Base-by-base conservation (phyloP, 2,113 vertebrate genomes). In the Copsychus sechellarum region DNA sequence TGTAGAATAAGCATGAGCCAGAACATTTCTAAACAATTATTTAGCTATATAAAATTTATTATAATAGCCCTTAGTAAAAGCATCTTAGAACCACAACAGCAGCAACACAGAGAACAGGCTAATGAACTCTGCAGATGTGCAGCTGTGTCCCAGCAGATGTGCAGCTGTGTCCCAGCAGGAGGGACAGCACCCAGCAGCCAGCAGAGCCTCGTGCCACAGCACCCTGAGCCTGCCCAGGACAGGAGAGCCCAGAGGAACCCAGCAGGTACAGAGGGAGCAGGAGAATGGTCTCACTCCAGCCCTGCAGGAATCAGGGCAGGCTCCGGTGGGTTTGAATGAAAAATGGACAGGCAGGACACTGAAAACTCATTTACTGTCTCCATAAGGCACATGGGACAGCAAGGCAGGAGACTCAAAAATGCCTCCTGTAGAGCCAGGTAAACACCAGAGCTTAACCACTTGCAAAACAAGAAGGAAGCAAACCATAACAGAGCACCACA, bases 161-260 rank as follows among this genome's bases (percentile, higher is more conserved):
- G 40, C 40, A 40, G 40, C 13, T 40, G 40, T 40, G 40, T 14
- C 40, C 40, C 40, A 40, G 40, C 40, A 40, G 40, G 40, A 40
- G 40, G 40, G 40, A 40, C 40, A 40, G 40, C 38, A 38, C 38
- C 38, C 8, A 2, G 16, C 20, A 9, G 10, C 19, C 40, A 5
- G 54, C 8, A 54, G 25, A 70, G 45, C 38, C 38, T 24, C 0
- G 5, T 18, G 29, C 36, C 61, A 17, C 2, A 5, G 26, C 45
- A 74, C 64, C 54, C 45, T 15, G 8, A 2, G 50, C 17, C 29
- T 0, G 1, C 28, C 31, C 31, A 0, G 88, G 45, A 53, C 7
- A 12, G 0, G 0, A 15, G 24, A 3, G 12, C 16, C 48, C 66
- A 2, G 0, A 0, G 0, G 2, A 34, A 57, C 1, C 8, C 1